phyloP scores from a whole-genome alignment of 53 echinoderm and acorn worm species.

The Echinometra lucunter region DNA sequence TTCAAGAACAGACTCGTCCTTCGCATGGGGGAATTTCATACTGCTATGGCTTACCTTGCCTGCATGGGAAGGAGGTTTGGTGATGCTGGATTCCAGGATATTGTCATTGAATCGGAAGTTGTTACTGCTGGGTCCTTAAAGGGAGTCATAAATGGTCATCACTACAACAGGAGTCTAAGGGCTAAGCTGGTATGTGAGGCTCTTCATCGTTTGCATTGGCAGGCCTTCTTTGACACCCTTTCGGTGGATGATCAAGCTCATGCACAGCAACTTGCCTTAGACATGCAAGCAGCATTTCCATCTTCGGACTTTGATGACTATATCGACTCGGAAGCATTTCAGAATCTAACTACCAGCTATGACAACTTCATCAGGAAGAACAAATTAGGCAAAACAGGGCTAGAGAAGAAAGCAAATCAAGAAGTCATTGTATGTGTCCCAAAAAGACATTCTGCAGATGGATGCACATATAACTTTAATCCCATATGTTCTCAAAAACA shows the following conservation, averaged over 20 bases:
- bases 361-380: conserved; percentile 10
- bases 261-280: conserved; percentile 9
- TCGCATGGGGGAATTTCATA: conserved; percentile 77
- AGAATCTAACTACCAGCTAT: neutral
- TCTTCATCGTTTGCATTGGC: conserved; percentile 67
- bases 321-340: neutral
- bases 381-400: too few species aligned
- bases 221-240: conserved; percentile 59
- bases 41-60: conserved; percentile 69
- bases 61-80: conserved; percentile 66
- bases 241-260: conserved; percentile 44
- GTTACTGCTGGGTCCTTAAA: conserved; percentile 67
- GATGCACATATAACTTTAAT: too few species aligned
- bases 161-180: conserved; percentile 68
- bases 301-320: neutral
- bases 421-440: too few species aligned
- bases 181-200: conserved; percentile 71
- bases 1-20: conserved; percentile 68
- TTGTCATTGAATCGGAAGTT: conserved; percentile 61
- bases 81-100: conserved; percentile 66
- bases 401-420: too few species aligned
- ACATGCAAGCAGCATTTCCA: conserved; percentile 63
- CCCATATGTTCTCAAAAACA: too few species aligned
- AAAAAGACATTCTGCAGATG: too few species aligned
- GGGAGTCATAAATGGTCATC: conserved; percentile 63